Conservation (phyloP, 2,113 vertebrate genomes). For the Bostrychus sinensis region DNA sequence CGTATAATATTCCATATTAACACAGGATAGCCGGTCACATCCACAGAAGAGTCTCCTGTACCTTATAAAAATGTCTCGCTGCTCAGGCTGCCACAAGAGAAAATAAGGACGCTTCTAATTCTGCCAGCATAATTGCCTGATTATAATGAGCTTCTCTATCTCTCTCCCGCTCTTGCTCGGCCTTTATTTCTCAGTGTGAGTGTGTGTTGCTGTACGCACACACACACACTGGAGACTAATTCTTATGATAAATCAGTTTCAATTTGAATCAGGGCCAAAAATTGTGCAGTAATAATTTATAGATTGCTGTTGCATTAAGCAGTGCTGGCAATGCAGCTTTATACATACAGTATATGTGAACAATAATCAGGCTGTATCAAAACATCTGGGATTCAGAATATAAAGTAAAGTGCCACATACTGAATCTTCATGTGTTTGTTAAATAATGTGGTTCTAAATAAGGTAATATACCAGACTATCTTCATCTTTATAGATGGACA, state of each 20-base stretch:
- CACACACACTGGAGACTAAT: constrained; percentile 42
- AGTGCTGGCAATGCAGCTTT: constrained; percentile 16
- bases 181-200: constrained; percentile 58
- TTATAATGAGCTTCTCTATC: constrained; percentile 77
- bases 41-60: constrained; percentile 21
- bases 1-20: constrained; percentile 66
- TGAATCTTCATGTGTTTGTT: too few relatives aligned
- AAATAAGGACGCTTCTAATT: constrained; percentile 78
- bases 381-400: too few relatives aligned
- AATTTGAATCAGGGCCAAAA: constrained; percentile 46
- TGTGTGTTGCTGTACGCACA: constrained; percentile 43
- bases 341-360: too few relatives aligned
- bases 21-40: constrained; percentile 63
- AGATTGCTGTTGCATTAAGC: constrained; percentile 20
- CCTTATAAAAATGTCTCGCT: constrained; percentile 59
- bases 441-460: too few relatives aligned
- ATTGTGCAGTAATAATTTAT: constrained; percentile 54
- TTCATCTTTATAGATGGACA: background rate
- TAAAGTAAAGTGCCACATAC: background rate
- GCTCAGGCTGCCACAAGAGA: constrained; percentile 68
- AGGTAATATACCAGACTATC: background rate
- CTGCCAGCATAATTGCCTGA: constrained; percentile 79
- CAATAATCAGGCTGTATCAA: too few relatives aligned
- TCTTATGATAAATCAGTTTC: constrained; percentile 68
- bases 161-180: constrained; percentile 57